Evolutionary conservation across 2,888 invertebrate genomes (phyloP).

Genomic region (Heliconius sara): DNA sequence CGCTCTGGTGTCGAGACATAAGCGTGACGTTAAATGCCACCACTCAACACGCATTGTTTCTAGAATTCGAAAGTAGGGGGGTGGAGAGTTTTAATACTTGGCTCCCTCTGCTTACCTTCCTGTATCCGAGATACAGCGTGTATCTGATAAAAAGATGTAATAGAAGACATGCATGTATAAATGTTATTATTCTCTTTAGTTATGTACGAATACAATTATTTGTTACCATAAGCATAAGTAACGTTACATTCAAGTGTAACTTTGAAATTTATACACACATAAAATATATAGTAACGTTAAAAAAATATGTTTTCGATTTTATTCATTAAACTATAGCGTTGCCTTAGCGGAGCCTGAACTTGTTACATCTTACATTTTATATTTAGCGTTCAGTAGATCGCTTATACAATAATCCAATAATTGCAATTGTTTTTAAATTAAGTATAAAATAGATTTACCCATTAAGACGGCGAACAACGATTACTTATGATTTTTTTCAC

Average conservation of each 20-base stretch:
- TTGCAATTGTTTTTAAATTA: neutral
- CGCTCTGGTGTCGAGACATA: too few species aligned
- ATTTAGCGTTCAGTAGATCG: neutral
- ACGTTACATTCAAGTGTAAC: conserved; percentile 64
- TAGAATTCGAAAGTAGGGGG: too few species aligned
- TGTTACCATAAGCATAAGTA: too few species aligned
- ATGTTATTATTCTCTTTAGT: too few species aligned
- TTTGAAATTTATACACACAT: conserved; percentile 49
- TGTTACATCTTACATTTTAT: neutral
- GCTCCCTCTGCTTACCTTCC: too few species aligned
- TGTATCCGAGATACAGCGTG: too few species aligned
- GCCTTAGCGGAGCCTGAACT: neutral
- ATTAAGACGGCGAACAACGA: neutral
- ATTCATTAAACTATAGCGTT: neutral
- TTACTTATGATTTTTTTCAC: neutral
- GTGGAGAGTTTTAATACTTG: too few species aligned
- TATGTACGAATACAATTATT: too few species aligned
- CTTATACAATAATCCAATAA: neutral
- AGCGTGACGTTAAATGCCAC: too few species aligned
- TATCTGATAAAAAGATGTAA: too few species aligned
- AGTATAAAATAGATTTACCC: neutral
- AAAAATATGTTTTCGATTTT: neutral
- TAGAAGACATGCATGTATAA: too few species aligned
- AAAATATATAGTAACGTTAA: conserved; percentile 75
- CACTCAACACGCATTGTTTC: too few species aligned